Percentiles rank a stretch among this genome's conserved stretches.
Conservation (phyloP, 2,888 invertebrate genomes). For the Malachius bipustulatus region DNA sequence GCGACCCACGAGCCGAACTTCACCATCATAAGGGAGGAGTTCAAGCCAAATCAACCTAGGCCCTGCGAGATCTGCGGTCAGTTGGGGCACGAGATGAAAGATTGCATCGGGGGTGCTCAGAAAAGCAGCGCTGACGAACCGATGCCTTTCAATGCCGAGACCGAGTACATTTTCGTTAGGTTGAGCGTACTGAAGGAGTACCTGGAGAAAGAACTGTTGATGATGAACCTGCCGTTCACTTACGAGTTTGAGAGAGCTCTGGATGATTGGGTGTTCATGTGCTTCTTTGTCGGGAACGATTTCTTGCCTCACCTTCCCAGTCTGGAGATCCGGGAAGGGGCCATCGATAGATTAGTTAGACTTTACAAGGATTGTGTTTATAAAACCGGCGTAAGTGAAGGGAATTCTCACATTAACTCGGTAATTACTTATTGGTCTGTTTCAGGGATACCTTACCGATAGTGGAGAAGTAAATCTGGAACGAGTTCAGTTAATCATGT, state of each 20-base stretch:
- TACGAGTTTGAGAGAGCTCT: conserved; percentile 92
- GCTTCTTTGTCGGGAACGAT: conserved; percentile 99
- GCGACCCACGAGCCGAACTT: conserved; percentile 99
- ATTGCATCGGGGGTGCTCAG: conserved; percentile 67
- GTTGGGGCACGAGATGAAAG: conserved; percentile 83
- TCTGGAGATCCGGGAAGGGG: conserved; percentile 92
- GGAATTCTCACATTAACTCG: conserved; percentile 5
- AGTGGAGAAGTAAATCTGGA: conserved; percentile 88
- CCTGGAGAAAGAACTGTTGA: conserved; percentile 73
- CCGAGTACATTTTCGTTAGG: conserved; percentile 87
- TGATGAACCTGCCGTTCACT: conserved; percentile 86
- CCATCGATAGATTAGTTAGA: conserved; percentile 85
- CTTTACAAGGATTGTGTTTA: conserved; percentile 91
- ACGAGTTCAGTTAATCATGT: conserved; percentile 89
- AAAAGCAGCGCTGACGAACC: conserved; percentile 48
- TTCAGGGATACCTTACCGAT: conserved; percentile 84
- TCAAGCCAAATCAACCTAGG: conserved; percentile 89
- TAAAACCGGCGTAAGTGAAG: conserved; percentile 71
- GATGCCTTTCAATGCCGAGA: conserved; percentile 54
- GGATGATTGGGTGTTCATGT: conserved; percentile 99
- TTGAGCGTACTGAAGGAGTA: conserved; percentile 88
- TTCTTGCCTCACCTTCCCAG: conserved; percentile 97
- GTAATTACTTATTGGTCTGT: conserved; percentile 14
- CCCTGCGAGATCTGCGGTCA: conserved; percentile 95
- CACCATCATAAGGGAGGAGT: conserved; percentile 97